A percentile compares a stretch with the other conserved stretches of the same genome.
Conservation (phyloP, 2,113 vertebrate species). For the Syrmaticus mikado region DNA sequence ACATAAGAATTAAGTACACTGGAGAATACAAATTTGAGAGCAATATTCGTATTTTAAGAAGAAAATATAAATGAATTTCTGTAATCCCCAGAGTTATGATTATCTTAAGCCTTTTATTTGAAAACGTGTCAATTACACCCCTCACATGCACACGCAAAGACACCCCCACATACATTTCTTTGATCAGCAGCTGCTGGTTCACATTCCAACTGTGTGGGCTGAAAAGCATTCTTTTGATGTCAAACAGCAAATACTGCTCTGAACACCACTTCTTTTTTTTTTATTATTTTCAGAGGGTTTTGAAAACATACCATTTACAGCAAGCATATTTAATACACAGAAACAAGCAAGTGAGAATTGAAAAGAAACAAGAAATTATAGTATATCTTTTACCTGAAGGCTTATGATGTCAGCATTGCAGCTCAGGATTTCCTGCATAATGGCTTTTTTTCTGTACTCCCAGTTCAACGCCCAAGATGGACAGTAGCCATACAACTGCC, state of each 20-base stretch:
- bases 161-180: constrained; percentile 25
- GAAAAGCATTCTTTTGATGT: constrained; percentile 57
- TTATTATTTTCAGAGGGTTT: constrained; percentile 31
- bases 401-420: constrained; percentile 97
- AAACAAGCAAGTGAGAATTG: not conserved
- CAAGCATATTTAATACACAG: not conserved
- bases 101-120: constrained; percentile 45
- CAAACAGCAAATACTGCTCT: constrained; percentile 30
- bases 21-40: constrained; percentile 37
- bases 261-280: not conserved
- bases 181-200: constrained; percentile 55
- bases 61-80: constrained; percentile 45
- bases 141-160: constrained; percentile 5
- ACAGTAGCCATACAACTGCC: constrained; percentile 97
- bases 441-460: constrained; percentile 99
- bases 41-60: not conserved
- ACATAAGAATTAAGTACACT: constrained; percentile 19
- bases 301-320: not conserved
- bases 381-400: constrained; percentile 86
- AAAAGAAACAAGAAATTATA: not conserved
- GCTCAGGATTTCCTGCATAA: constrained; percentile 97
- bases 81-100: constrained; percentile 50
- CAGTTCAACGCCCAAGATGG: constrained; percentile 97
- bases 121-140: constrained; percentile 45
- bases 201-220: constrained; percentile 9